A percentile compares a stretch with the other conserved stretches of the same genome.
These are phyloP conservation scores for Prunella himalayana DNA, from an alignment of 2,113 vertebrate genomes.

Conservation along the genomic window DNA sequence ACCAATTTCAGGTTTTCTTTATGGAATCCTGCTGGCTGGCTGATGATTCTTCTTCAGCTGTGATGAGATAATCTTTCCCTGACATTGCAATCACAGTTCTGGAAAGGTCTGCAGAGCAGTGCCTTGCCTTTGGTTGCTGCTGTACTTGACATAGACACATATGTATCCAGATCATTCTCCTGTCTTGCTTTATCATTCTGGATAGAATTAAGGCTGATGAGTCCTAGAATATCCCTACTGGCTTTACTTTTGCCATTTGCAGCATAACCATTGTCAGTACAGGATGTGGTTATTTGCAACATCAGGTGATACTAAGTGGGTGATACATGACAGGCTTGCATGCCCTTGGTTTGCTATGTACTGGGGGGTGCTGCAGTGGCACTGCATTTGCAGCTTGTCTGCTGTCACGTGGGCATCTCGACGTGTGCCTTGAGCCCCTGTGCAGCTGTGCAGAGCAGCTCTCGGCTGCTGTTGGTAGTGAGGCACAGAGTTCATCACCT, in stretches of 20 bases:
- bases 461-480: neutral
- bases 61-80: slow-evolving; percentile 19
- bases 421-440: neutral
- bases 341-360: neutral
- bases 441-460: neutral
- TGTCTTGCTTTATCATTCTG: neutral
- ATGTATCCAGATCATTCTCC: neutral
- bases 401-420: neutral
- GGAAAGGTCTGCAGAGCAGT: neutral
- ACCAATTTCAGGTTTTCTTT: slow-evolving; percentile 21
- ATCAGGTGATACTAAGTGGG: neutral
- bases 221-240: neutral
- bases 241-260: neutral
- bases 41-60: slow-evolving; percentile 20
- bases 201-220: neutral
- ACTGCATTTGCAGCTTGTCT: neutral
- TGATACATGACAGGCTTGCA: neutral
- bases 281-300: neutral
- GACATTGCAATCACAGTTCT: neutral
- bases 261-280: neutral
- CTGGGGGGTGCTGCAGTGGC: neutral
- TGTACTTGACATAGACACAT: neutral
- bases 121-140: neutral
- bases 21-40: slow-evolving; percentile 41
- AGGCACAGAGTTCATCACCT: neutral